Conservation (phyloP, 2,113 vertebrate species). For the Polyodon spathula region DNA sequence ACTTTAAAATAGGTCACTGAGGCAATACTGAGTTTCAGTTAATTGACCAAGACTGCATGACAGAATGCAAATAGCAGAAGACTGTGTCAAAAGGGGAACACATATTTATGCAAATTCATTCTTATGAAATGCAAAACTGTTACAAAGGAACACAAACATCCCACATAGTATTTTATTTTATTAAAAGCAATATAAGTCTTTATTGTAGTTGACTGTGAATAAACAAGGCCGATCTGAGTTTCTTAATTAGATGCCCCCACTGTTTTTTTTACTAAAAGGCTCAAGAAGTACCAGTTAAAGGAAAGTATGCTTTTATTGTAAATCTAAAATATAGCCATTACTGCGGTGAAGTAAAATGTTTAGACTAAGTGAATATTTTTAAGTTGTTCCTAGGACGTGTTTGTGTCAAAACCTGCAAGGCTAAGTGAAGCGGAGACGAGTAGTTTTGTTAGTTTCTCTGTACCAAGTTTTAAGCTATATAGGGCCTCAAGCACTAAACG, state of each 20-base stretch:
- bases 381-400: too few species aligned
- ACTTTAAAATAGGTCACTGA: neutral
- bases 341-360: too few species aligned
- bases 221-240: conserved; percentile 8
- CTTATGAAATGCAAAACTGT: neutral
- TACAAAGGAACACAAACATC: conserved; percentile 6
- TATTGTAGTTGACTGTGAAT: neutral
- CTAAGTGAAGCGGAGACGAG: too few species aligned
- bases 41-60: neutral
- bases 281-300: too few species aligned
- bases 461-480: too few species aligned
- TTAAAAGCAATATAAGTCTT: neutral
- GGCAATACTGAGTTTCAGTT: neutral
- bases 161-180: conserved; percentile 10
- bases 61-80: neutral
- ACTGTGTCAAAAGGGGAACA: neutral
- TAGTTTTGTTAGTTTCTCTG: too few species aligned
- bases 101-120: conserved; percentile 12
- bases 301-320: too few species aligned
- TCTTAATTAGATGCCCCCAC: conserved; percentile 6
- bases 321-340: too few species aligned
- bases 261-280: neutral
- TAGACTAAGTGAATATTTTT: too few species aligned
- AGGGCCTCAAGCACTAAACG: too few species aligned
- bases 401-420: too few species aligned